phyloP scores from a whole-genome alignment of 2,797 vertebrate genomes.

The Paratrypauchen microcephalus region DNA sequence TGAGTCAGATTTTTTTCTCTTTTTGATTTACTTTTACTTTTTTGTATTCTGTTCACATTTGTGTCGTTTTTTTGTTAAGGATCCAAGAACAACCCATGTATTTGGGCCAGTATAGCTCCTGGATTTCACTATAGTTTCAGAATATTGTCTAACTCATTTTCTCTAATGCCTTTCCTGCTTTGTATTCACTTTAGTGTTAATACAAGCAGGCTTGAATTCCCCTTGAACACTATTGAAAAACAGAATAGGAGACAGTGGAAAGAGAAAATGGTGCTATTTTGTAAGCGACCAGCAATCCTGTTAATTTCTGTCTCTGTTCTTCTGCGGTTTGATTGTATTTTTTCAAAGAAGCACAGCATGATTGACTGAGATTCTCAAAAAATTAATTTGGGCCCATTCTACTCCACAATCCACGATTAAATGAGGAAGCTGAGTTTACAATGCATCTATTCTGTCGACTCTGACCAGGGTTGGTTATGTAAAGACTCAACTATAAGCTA shows the following conservation, averaged over 20 bases:
- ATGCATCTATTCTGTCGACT: constrained; percentile 63
- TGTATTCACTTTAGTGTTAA: constrained; percentile 16
- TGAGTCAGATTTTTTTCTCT: constrained; percentile 17
- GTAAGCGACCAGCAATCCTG: constrained; percentile 76
- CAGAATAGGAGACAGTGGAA: constrained; percentile 57
- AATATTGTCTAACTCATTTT: constrained; percentile 5
- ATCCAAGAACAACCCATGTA: not conserved
- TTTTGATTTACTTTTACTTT: constrained; percentile 23
- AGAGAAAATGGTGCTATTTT: constrained; percentile 60
- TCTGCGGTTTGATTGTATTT: constrained; percentile 66
- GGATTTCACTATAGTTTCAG: not conserved
- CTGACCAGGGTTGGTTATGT: constrained; percentile 73
- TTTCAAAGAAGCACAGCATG: constrained; percentile 62
- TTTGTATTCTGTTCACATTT: constrained; percentile 17
- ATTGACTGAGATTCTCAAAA: constrained; percentile 71
- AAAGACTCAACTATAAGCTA: constrained; percentile 58
- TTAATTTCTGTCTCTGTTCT: constrained; percentile 68
- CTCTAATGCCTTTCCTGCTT: constrained; percentile 6
- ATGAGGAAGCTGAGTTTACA: constrained; percentile 66
- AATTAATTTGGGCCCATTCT: constrained; percentile 82
- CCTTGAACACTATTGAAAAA: constrained; percentile 42
- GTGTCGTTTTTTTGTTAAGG: not conserved
- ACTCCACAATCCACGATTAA: constrained; percentile 76
- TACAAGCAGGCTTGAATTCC: constrained; percentile 49
- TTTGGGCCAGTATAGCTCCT: not conserved